Conservation (phyloP, 2,888 invertebrate genomes). For the Lordiphosa fenestrarum region DNA sequence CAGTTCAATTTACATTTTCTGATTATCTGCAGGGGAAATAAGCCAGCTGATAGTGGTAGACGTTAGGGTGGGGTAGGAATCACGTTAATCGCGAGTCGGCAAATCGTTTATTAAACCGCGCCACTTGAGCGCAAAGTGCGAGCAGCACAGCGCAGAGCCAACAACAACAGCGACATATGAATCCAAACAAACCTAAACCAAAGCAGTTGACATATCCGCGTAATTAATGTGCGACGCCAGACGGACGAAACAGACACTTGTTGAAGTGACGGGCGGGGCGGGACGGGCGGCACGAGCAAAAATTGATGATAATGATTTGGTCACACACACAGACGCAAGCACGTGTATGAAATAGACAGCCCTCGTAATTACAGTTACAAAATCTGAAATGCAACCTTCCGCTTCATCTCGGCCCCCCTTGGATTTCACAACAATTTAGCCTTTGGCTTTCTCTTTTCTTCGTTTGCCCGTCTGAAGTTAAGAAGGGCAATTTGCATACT, state of each 20-base stretch:
- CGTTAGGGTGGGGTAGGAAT: neutral
- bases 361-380: conserved; percentile 6
- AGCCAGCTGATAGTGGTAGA: conserved; percentile 35
- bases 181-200: conserved; percentile 15
- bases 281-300: neutral
- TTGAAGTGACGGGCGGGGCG: conserved; percentile 2
- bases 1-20: conserved; percentile 42
- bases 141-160: conserved; percentile 38
- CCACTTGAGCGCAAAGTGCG: conserved; percentile 58
- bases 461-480: neutral
- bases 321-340: neutral
- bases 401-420: neutral
- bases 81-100: conserved; percentile 34
- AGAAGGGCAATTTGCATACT: conserved; percentile 10
- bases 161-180: conserved; percentile 8
- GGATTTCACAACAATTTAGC: conserved; percentile 3
- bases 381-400: conserved; percentile 2
- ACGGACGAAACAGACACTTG: conserved; percentile 24
- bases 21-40: conserved; percentile 42
- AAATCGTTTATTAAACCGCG: conserved; percentile 52
- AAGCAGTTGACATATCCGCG: conserved; percentile 29
- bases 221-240: conserved; percentile 36
- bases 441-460: conserved; percentile 1
- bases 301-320: conserved; percentile 5
- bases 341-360: conserved; percentile 5